phyloP scores from a whole-genome alignment of 2,113 vertebrate species.

The Lophotis ruficrista region DNA sequence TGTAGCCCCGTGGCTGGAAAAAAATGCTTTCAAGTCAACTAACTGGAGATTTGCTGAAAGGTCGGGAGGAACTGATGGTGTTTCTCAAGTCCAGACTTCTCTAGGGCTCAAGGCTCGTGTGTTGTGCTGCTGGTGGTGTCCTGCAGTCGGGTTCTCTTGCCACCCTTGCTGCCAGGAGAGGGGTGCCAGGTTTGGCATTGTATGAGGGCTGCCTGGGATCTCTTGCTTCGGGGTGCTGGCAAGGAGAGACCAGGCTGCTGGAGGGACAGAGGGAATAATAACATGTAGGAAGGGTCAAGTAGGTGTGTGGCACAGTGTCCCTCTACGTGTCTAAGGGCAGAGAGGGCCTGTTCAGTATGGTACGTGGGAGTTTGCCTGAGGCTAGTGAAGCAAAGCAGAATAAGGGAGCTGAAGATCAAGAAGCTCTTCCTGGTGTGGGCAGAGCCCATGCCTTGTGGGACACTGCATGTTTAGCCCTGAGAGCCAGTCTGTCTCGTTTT shows the following conservation, averaged over 20 bases:
- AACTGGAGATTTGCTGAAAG: constrained; percentile 10
- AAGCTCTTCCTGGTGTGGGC: background rate
- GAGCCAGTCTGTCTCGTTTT: background rate
- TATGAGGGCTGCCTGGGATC: background rate
- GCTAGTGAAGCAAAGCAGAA: background rate
- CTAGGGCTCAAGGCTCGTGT: background rate
- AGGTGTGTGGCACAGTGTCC: background rate
- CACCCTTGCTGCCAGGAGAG: background rate
- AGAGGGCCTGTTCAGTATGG: background rate
- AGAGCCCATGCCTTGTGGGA: background rate
- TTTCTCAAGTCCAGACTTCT: background rate
- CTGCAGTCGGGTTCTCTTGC: background rate
- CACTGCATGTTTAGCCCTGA: background rate
- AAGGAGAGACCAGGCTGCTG: background rate
- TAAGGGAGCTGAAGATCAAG: background rate
- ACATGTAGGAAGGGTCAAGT: rapidly evolving
- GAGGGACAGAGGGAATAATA: background rate
- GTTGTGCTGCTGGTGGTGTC: background rate
- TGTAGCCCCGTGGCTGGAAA: background rate
- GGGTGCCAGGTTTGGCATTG: background rate
- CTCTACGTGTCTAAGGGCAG: background rate
- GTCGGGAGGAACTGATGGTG: background rate
- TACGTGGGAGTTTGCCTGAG: background rate
- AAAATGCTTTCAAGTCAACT: constrained; percentile 39
- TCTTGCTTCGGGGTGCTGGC: background rate